Evolutionary conservation across 2,888 invertebrate genomes (phyloP).

Genomic region (Campopleginae sp.): DNA sequence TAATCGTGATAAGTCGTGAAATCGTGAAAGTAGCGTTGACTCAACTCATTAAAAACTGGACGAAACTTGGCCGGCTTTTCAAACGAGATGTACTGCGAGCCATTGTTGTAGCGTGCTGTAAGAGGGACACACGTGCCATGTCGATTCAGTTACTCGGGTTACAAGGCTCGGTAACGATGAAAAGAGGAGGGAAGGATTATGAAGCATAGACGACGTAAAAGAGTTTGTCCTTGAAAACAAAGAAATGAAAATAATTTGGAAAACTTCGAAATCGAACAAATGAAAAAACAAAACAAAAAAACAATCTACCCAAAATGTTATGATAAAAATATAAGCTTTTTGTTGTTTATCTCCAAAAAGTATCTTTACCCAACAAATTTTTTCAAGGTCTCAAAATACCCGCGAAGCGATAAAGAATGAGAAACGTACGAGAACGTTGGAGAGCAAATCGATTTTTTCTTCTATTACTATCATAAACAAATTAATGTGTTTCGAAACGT

Average conservation of each 20-base stretch:
- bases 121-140: conserved; percentile 70
- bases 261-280: neutral
- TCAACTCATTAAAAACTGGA: conserved; percentile 59
- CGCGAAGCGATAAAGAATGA: neutral
- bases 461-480: neutral
- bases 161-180: conserved; percentile 61
- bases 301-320: neutral
- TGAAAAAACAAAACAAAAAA: neutral
- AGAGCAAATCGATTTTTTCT: neutral
- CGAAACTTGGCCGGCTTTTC: conserved; percentile 25
- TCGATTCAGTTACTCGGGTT: conserved; percentile 71
- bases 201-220: conserved; percentile 27
- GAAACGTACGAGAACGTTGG: too few relatives aligned
- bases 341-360: neutral
- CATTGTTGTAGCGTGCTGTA: conserved; percentile 47
- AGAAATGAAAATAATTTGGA: neutral
- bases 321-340: neutral
- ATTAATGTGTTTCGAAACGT: neutral
- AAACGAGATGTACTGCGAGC: conserved; percentile 45
- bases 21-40: conserved; percentile 40
- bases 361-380: neutral
- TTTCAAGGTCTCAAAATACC: neutral
- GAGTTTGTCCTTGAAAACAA: neutral
- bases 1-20: conserved; percentile 44
- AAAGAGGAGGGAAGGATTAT: conserved; percentile 53